These are phyloP conservation scores for Oceanodroma tethys DNA, from an alignment of 2,113 vertebrate species.

Conservation along the genomic window DNA sequence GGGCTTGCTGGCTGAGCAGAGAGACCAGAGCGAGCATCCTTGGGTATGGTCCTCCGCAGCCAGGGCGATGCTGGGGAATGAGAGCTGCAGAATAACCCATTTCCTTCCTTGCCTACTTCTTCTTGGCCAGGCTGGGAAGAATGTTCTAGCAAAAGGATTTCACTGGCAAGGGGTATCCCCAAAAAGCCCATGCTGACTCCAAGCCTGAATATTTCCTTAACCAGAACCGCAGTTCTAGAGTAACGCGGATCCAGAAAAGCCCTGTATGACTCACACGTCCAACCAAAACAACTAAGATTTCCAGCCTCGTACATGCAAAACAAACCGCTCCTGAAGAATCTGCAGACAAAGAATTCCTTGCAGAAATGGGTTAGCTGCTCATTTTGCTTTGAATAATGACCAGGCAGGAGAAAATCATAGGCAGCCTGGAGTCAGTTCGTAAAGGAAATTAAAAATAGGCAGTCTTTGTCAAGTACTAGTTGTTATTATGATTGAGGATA, in stretches of 20 bases:
- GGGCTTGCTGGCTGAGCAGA: not conserved
- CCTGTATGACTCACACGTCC: not conserved
- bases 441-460: constrained; percentile 64
- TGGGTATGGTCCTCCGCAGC: not conserved
- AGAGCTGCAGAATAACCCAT: not conserved
- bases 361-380: constrained; percentile 52
- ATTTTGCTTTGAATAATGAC: constrained; percentile 53
- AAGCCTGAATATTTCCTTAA: constrained; percentile 45
- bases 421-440: constrained; percentile 40
- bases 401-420: constrained; percentile 54
- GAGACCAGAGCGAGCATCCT: not conserved
- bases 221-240: constrained; percentile 52
- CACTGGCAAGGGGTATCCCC: constrained; percentile 64
- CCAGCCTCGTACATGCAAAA: constrained; percentile 47
- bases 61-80: not conserved
- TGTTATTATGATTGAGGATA: constrained; percentile 47
- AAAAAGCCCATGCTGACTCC: not conserved
- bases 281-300: constrained; percentile 50
- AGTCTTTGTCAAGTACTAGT: constrained; percentile 34
- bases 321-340: constrained; percentile 60
- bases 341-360: constrained; percentile 65
- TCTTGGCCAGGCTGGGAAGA: not conserved
- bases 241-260: constrained; percentile 40
- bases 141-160: constrained; percentile 61
- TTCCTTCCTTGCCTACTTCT: constrained; percentile 5